Evolutionary conservation across 2,113 vertebrate genomes (phyloP), one percentile per base, ranked within the genome.

Genomic region (Corvus hawaiiensis): DNA sequence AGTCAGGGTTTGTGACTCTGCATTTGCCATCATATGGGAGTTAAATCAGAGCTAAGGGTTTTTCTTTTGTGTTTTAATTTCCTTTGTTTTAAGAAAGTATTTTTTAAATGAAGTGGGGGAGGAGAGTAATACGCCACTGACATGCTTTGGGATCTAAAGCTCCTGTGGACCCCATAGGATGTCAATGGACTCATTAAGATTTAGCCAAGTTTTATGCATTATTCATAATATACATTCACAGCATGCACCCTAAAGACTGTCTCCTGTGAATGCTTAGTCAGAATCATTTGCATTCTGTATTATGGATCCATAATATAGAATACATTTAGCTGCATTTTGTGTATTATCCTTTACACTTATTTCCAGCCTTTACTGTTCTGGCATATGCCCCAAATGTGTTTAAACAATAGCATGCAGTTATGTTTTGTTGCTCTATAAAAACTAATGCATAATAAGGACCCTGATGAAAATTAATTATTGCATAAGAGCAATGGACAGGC

Each of bases 141-240:
- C 90, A 87, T 92, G 97, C 96, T 96, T 96, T 97, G 97, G 97
- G 96, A 98, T 98, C 92, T 89, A 73, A 97, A 94, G 59, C 92
- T 98, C 89, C 94, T 94, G 84, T 97, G 97, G 98, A 98, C 97
- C 97, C 97, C 97, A 96, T 96, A 97, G 96, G 98, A 97, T 97
- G 96, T 97, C 98, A 97, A 97, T 98, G 96, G 97, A 96, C 97
- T 98, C 98, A 97, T 98, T 98, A 98, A 96, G 96, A 93, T 98
- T 98, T 98, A 97, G 97, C 97, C 97, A 97, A 97, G 97, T 98
- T 97, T 97, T 97, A 98, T 98, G 97, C 97, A 98, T 98, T 98
- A 98, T 98, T 98, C 98, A 98, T 98, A 97, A 98, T 97, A 97
- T 96, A 97, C 96, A 97, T 97, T 98, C 98, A 97, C 98, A 98